These are phyloP conservation scores for Tetrapedia diversipes DNA, from an alignment of 2,888 invertebrate genomes.

Conservation along the genomic window DNA sequence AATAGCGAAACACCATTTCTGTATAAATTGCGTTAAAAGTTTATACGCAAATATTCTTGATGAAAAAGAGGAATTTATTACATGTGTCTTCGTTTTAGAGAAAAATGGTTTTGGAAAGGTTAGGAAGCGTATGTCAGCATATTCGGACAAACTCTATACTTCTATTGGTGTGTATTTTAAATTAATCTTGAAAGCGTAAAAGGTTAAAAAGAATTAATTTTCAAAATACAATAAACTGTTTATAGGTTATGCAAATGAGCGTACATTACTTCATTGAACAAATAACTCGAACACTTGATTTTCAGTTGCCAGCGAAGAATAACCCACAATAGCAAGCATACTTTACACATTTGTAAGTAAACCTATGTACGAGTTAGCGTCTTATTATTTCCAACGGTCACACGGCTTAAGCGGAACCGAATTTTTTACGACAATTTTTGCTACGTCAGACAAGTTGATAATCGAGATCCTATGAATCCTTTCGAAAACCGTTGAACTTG, in stretches of 20 bases:
- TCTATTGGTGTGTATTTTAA: too few species aligned
- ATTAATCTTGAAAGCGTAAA: too few species aligned
- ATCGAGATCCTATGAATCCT: background rate
- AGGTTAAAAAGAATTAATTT: background rate
- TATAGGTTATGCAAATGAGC: too few species aligned
- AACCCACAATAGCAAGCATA: constrained; percentile 20
- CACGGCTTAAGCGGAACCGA: background rate
- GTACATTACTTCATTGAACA: constrained; percentile 18
- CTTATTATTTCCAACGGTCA: background rate
- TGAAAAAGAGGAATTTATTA: too few species aligned
- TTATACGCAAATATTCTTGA: background rate
- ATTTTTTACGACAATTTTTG: constrained; percentile 5
- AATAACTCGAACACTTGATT: constrained; percentile 16
- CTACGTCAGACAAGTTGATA: background rate
- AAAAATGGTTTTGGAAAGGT: too few species aligned
- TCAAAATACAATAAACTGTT: background rate
- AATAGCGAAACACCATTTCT: background rate
- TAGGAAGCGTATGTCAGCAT: too few species aligned
- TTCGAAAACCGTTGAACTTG: constrained; percentile 16
- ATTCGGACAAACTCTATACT: too few species aligned
- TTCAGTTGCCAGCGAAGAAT: constrained; percentile 3
- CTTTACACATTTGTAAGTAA: background rate
- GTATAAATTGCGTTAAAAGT: background rate
- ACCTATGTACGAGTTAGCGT: background rate
- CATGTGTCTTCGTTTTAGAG: too few species aligned